Conservation (phyloP, 2,888 invertebrate species). For the Phytoseiulus persimilis region DNA sequence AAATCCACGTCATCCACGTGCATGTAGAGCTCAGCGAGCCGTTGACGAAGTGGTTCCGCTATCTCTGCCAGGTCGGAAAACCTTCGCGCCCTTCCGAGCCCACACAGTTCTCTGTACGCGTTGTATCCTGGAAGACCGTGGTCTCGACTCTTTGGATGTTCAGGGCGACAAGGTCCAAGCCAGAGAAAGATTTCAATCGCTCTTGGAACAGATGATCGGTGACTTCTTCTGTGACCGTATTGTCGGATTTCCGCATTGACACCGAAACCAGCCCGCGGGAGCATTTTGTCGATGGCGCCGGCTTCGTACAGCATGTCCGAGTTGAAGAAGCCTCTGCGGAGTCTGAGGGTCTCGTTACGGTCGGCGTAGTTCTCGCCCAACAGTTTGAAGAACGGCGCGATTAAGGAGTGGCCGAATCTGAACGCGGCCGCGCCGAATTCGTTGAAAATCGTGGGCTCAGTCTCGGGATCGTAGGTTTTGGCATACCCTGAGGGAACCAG, state of each 20-base stretch:
- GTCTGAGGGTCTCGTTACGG: conserved; percentile 59
- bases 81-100: conserved; percentile 69
- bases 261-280: conserved; percentile 72
- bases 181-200: conserved; percentile 76
- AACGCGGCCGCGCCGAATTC: conserved; percentile 86
- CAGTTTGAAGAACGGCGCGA: conserved; percentile 74
- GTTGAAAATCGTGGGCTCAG: conserved; percentile 77
- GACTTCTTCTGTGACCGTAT: conserved; percentile 85
- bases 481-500: conserved; percentile 73
- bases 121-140: conserved; percentile 82
- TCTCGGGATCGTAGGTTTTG: conserved; percentile 64
- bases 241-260: conserved; percentile 85
- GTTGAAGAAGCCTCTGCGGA: conserved; percentile 83
- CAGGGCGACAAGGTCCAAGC: conserved; percentile 79
- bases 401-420: conserved; percentile 76
- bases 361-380: conserved; percentile 60
- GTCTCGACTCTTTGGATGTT: conserved; percentile 65
- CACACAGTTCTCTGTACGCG: conserved; percentile 79
- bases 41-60: conserved; percentile 60
- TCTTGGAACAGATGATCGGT: conserved; percentile 91
- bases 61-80: conserved; percentile 81
- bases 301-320: conserved; percentile 63
- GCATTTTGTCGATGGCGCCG: conserved; percentile 65
- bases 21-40: conserved; percentile 50
- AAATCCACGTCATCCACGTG: conserved; percentile 88